Conservation (phyloP, 1,140 invertebrate species). For the Panonychus citri region DNA sequence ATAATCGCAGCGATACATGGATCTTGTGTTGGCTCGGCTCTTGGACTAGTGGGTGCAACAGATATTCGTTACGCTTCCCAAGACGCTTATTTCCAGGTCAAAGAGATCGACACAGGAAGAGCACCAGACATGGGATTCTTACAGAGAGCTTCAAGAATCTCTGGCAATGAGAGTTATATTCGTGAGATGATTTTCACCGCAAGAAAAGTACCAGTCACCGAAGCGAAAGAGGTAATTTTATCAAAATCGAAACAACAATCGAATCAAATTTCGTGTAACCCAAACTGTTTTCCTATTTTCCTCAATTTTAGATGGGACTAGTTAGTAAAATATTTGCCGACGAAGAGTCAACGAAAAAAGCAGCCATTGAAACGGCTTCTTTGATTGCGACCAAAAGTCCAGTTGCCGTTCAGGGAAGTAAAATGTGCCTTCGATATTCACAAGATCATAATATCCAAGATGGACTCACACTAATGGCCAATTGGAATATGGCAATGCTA, state of each 20-base stretch:
- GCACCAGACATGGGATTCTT: constrained; percentile 83
- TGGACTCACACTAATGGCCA: constrained; percentile 49
- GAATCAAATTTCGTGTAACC: too few relatives aligned
- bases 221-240: constrained; percentile 27
- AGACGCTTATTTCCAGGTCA: constrained; percentile 78
- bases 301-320: constrained; percentile 40
- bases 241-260: too few relatives aligned
- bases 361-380: constrained; percentile 44
- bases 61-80: constrained; percentile 77
- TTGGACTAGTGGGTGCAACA: constrained; percentile 58
- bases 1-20: constrained; percentile 64
- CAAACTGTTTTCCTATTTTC: too few relatives aligned
- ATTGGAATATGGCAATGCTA: constrained; percentile 35
- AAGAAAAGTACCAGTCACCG: constrained; percentile 48
- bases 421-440: constrained; percentile 57
- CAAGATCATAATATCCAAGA: constrained; percentile 62
- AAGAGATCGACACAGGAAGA: constrained; percentile 42
- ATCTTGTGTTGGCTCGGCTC: constrained; percentile 69
- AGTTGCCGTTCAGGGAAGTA: constrained; percentile 72
- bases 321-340: constrained; percentile 46
- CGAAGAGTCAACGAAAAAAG: constrained; percentile 42
- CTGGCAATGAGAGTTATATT: constrained; percentile 61
- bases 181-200: constrained; percentile 69
- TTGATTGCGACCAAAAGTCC: constrained; percentile 69
- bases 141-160: constrained; percentile 72